phyloP scores from a whole-genome alignment of 2,888 invertebrate genomes.

The Caenorhabditis becei region DNA sequence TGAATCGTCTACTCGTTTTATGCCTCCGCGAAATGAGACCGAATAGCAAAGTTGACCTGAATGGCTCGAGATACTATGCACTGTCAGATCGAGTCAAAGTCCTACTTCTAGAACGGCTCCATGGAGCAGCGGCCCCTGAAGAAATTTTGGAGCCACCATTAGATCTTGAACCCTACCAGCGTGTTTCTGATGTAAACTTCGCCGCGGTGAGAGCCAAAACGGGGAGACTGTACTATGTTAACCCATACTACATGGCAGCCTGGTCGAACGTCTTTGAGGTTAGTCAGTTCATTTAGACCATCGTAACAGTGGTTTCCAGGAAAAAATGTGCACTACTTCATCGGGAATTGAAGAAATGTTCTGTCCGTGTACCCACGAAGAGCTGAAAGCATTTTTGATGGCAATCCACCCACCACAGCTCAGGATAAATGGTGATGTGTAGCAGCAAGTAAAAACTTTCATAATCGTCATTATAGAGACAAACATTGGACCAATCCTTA shows the following conservation, averaged over 20 bases:
- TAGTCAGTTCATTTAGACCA: background rate
- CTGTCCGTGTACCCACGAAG: conserved; percentile 80
- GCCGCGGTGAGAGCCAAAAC: conserved; percentile 80
- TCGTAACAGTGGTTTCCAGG: conserved; percentile 52
- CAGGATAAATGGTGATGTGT: conserved; percentile 77
- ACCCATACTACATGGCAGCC: conserved; percentile 81
- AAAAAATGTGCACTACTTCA: conserved; percentile 65
- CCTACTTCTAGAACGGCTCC: conserved; percentile 79
- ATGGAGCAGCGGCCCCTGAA: conserved; percentile 80
- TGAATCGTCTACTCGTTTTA: conserved; percentile 79
- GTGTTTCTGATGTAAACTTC: conserved; percentile 79
- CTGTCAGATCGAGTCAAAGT: conserved; percentile 81
- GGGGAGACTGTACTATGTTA: conserved; percentile 80
- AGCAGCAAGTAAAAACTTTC: too few species aligned
- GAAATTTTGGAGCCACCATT: conserved; percentile 80
- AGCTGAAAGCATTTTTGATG: conserved; percentile 80
- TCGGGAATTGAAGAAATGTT: conserved; percentile 77
- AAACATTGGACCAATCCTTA: conserved; percentile 80
- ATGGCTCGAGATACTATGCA: conserved; percentile 80
- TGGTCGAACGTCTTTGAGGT: conserved; percentile 81
- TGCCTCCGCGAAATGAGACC: conserved; percentile 80
- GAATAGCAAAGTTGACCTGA: conserved; percentile 79
- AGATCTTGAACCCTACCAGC: conserved; percentile 78
- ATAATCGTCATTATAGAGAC: too few species aligned
- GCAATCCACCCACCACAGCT: conserved; percentile 82